Base-by-base conservation (phyloP, 2,113 vertebrate genomes). In the Toxotes chatareus region DNA sequence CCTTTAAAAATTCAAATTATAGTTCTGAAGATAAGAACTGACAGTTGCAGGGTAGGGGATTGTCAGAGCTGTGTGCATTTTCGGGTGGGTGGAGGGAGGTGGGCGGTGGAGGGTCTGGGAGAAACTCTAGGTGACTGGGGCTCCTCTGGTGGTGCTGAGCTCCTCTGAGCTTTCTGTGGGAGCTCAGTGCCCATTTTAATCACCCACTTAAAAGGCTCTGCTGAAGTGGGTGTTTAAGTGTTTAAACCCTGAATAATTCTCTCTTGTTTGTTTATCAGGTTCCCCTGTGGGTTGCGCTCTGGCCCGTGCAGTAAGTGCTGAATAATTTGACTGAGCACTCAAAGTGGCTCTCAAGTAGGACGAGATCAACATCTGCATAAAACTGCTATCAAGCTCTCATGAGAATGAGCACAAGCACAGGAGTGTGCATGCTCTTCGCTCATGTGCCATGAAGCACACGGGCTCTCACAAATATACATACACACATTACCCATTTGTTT, bases 191-290 rank as follows among this genome's bases (percentile, higher is more conserved):
- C 80, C 85, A 86, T 89, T 94, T 94, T 89, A 93, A 92, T 92
- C 91, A 91, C 64, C 83, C 88, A 91, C 91, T 91, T 93, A 87
- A 89, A 94, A 91, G 87, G 84, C 90, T 89, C 63, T 62, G 61
- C 85, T 93, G 83, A 89, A 94, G 93, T 91, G 88, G 88, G 80
- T 88, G 87, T 94, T 93, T 91, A 93, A 93, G 91, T 91, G 86
- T 93, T 94, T 91, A 92, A 93, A 89, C 85, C 89, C 88, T 86
- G 84, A 94, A 92, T 94, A 88, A 94, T 92, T 93, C 79, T 91
- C 84, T 82, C 75, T 85, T 90, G 89, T 94, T 93, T 93, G 90
- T 94, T 94, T 94, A 94, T 93, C 86, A 68, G 66, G 63, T 85
- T 79, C 84, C 91, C 90, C 79, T 63, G 79, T 27, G 93, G 85